Evolutionary conservation across 2,888 invertebrate species (phyloP).

Genomic region (Biston betularia): DNA sequence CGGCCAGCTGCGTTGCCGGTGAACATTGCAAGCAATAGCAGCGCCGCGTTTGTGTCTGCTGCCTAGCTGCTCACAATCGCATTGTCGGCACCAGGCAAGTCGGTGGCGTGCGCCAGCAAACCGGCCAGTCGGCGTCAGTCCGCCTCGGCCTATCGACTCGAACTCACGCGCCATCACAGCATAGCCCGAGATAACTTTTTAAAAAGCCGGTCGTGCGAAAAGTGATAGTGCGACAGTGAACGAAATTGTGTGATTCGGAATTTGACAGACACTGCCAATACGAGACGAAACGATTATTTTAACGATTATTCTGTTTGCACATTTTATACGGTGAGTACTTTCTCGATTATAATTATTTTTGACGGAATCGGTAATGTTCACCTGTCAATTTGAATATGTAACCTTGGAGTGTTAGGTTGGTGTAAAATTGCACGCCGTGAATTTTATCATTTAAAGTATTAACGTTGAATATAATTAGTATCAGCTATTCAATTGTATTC

Average conservation of each 20-base stretch:
- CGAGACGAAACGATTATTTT: constrained; percentile 63
- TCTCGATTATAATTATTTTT: constrained; percentile 20
- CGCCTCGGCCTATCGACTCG: constrained; percentile 69
- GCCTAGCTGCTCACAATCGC: constrained; percentile 49
- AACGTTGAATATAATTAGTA: constrained; percentile 23
- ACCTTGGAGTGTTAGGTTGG: constrained; percentile 19
- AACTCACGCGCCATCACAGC: constrained; percentile 52
- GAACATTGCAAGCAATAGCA: constrained; percentile 7
- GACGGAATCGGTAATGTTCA: constrained; percentile 11
- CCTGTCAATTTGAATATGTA: constrained; percentile 12
- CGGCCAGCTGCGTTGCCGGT: constrained; percentile 29
- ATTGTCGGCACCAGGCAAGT: constrained; percentile 55
- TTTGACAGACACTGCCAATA: constrained; percentile 64
- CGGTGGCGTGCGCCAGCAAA: constrained; percentile 43
- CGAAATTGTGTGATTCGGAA: constrained; percentile 70
- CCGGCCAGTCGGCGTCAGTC: constrained; percentile 62
- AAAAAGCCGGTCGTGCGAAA: constrained; percentile 71
- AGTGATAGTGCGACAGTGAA: constrained; percentile 81
- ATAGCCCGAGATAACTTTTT: constrained; percentile 65
- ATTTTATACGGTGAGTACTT: constrained; percentile 65
- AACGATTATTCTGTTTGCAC: constrained; percentile 62
- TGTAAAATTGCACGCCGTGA: constrained; percentile 14
- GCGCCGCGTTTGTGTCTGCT: constrained; percentile 51
- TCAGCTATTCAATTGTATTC: constrained; percentile 6
- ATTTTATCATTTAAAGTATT: constrained; percentile 14